Conservation (phyloP, 2,113 vertebrate species). For the Psephotus haematonotus region DNA sequence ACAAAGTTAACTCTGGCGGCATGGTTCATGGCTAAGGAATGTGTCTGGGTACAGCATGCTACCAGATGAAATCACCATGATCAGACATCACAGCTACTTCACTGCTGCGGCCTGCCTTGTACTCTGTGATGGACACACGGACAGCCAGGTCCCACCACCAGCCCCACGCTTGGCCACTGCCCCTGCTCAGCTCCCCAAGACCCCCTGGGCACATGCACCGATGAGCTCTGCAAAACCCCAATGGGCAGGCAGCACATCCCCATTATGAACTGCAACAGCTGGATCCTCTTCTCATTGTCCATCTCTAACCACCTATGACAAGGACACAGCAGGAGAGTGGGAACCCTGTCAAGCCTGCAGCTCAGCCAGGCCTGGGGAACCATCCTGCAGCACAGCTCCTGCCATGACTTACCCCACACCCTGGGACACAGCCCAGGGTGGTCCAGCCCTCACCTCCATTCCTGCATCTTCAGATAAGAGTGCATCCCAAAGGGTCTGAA, state of each 20-base stretch:
- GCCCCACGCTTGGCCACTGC: no score
- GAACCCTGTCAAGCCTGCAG: background rate
- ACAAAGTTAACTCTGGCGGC: background rate
- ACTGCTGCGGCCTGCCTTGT: rapidly evolving
- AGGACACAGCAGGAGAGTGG: rapidly evolving
- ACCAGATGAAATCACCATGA: rapidly evolving
- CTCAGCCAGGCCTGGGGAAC: background rate
- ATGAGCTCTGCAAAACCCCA: constrained; percentile 91
- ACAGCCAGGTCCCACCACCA: background rate
- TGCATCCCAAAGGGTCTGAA: background rate
- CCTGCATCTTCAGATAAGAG: rapidly evolving
- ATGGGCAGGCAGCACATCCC: constrained; percentile 95
- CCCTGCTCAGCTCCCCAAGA: background rate
- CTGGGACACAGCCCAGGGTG: no score
- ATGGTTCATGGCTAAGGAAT: rapidly evolving
- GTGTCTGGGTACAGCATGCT: rapidly evolving
- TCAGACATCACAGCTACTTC: background rate
- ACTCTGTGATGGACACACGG: rapidly evolving
- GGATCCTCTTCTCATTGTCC: constrained; percentile 97
- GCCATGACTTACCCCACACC: background rate
- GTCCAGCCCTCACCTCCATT: background rate
- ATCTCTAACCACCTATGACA: constrained; percentile 90
- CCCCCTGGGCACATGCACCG: constrained; percentile 64
- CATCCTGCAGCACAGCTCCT: background rate
- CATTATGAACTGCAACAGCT: constrained; percentile 94